phyloP scores from a whole-genome alignment of 92 coral and sea anemone species.

The Umimayanthus kanabou region DNA sequence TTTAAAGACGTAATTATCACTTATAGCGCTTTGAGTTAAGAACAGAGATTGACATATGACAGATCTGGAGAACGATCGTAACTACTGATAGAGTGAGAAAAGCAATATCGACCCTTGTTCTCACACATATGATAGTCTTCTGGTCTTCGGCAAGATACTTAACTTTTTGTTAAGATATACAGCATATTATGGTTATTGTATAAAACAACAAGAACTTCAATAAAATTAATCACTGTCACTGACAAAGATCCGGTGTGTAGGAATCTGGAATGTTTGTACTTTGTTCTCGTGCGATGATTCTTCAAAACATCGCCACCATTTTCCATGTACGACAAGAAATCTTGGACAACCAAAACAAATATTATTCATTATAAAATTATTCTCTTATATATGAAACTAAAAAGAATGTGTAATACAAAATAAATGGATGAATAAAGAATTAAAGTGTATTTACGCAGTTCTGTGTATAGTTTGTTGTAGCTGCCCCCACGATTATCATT shows the following conservation, averaged over 20 bases:
- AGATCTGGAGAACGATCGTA: not conserved
- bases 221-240: not conserved
- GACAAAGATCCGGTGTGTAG: not conserved
- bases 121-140: not conserved
- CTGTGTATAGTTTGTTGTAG: too few species aligned
- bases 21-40: not conserved
- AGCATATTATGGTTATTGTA: not conserved
- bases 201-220: not conserved
- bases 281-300: not conserved
- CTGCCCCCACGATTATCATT: too few species aligned
- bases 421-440: not conserved
- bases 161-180: slow-evolving; percentile 7
- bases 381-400: not conserved
- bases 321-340: not conserved
- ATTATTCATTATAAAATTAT: too few species aligned
- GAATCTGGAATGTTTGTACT: not conserved
- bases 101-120: not conserved
- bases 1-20: too few species aligned
- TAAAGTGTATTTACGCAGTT: not conserved
- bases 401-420: not conserved
- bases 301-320: too few species aligned
- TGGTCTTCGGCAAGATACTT: not conserved
- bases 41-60: not conserved
- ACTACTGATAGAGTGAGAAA: not conserved
- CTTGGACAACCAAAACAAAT: not conserved